Evolutionary conservation across 2,888 invertebrate species (phyloP).

Genomic region (Acrobasis repandana): DNA sequence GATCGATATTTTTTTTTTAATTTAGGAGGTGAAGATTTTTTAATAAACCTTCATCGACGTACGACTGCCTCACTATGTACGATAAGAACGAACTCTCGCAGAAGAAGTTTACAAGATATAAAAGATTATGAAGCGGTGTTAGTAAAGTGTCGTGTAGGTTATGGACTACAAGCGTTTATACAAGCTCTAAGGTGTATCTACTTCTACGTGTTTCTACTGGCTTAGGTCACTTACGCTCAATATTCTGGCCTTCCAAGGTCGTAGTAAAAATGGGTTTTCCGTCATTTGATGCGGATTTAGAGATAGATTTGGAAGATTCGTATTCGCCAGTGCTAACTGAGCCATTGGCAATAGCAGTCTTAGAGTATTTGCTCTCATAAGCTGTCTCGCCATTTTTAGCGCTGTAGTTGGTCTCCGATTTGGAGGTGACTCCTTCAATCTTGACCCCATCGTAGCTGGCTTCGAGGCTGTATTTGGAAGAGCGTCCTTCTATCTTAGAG

Average conservation of each 20-base stretch:
- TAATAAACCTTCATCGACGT: neutral
- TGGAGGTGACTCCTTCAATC: constrained; percentile 53
- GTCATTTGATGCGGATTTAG: constrained; percentile 65
- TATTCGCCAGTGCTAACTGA: constrained; percentile 53
- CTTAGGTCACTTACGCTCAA: constrained; percentile 88
- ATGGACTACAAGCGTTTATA: constrained; percentile 76
- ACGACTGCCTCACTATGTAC: neutral
- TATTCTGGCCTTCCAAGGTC: constrained; percentile 89
- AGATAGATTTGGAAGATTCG: constrained; percentile 48
- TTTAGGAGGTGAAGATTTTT: neutral
- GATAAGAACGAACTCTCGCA: constrained; percentile 54
- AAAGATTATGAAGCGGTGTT: constrained; percentile 60
- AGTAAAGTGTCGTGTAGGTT: constrained; percentile 71
- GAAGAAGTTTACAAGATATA: constrained; percentile 37
- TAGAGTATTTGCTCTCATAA: constrained; percentile 62
- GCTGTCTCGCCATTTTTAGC: constrained; percentile 55
- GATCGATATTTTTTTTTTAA: neutral
- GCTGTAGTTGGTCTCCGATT: constrained; percentile 56
- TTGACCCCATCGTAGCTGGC: constrained; percentile 54
- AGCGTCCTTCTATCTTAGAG: constrained; percentile 41
- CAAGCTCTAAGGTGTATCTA: constrained; percentile 74
- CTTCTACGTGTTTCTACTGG: constrained; percentile 41
- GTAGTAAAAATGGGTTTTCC: constrained; percentile 88
- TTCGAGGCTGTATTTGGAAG: constrained; percentile 49
- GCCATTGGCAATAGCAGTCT: constrained; percentile 62